These are phyloP conservation scores for Sternotherus odoratus DNA, from an alignment of 2,797 vertebrate species.

Conservation along the genomic window DNA sequence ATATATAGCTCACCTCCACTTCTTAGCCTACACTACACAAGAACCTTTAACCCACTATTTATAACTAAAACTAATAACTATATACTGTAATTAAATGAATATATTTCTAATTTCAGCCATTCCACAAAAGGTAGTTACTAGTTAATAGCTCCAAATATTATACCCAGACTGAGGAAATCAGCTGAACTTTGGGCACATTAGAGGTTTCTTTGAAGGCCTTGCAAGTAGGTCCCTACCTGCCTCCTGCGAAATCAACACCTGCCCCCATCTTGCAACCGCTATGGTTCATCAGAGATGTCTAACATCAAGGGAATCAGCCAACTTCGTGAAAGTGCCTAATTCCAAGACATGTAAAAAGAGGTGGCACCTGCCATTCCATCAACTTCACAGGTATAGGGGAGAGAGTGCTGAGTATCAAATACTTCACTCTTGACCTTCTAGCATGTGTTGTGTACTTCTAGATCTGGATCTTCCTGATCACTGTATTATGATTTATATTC, in stretches of 20 bases:
- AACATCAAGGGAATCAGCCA: background rate
- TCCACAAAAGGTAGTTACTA: background rate
- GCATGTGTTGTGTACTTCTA: background rate
- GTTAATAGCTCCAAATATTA: background rate
- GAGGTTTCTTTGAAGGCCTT: background rate
- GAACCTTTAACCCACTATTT: background rate
- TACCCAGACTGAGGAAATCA: background rate
- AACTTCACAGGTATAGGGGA: background rate
- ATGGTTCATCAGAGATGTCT: background rate
- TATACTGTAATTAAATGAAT: background rate
- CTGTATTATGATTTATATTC: background rate
- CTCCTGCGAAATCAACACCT: background rate
- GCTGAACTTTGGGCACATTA: background rate
- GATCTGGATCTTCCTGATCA: background rate
- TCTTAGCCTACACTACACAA: background rate
- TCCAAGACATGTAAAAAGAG: background rate
- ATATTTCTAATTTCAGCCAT: background rate
- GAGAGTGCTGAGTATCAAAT: background rate
- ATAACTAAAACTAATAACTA: background rate
- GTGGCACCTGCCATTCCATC: rapidly evolving
- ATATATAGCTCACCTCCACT: background rate
- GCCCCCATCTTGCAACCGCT: background rate
- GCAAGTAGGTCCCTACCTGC: background rate
- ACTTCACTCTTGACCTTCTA: background rate
- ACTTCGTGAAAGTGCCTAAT: rapidly evolving